Evolutionary conservation across 2,113 vertebrate species (phyloP), one percentile per base, ranked within the genome.

Genomic region (Callocephalon fimbriatum): DNA sequence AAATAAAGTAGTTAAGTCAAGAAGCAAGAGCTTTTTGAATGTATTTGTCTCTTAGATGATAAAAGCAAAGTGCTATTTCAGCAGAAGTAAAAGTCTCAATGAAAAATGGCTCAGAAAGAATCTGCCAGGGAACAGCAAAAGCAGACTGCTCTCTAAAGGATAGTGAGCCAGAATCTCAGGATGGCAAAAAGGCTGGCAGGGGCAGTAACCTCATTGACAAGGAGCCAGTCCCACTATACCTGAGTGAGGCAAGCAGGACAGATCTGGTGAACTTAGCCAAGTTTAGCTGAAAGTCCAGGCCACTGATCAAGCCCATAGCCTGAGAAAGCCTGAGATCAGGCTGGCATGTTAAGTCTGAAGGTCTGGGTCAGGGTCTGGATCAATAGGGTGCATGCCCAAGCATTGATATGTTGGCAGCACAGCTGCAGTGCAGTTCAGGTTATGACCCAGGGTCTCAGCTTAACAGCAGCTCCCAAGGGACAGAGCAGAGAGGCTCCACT

Each of bases 61-160:
- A 70, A 74, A 72, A 70, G n/a, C 40, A 59, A 82, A 88, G 37
- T 59, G 40, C 53, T 73, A 25, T 92, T 95, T 82, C 70, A 72
- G 77, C 74, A 90, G 85, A 66, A 91, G 27, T 75, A 81, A 72
- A 78, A 89, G 40, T 45, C 62, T 83, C 87, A 85, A 61, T 94
- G 62, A 88, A 54, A 58, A 79, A 90, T 53, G 48, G n/a, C 87
- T 83, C 25, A 40, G 40, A 21, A 71, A 9, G 62, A 37, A 61
- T 37, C 17, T 71, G 59, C 27, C 77, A 58, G 65, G 67, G 76
- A 54, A 2, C 15, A 86, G 72, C 45, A 70, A 53, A 84, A 59
- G 37, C 76, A 74, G 37, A 3, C 14, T 61, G 63, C n/a, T 95
- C 45, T 59, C 47, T 14, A 6, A 38, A 29, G 63, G 48, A 22